phyloP scores from a whole-genome alignment of 2,113 vertebrate genomes.

The Raja brachyura region DNA sequence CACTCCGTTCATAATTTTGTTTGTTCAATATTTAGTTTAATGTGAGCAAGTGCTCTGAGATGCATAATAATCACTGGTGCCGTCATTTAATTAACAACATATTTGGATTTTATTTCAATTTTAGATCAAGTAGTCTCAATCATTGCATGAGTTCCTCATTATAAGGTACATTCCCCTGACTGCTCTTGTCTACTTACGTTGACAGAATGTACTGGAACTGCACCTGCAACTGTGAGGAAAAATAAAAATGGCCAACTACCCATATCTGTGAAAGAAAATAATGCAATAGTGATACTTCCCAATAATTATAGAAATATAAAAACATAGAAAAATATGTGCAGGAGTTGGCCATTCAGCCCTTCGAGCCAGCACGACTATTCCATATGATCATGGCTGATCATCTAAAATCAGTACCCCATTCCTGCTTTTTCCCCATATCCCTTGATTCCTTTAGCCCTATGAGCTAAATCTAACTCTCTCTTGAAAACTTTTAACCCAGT shows the following conservation, averaged over 20 bases:
- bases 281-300: not conserved
- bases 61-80: not conserved
- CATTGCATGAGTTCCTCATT: not conserved
- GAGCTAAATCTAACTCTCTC: too few relatives aligned
- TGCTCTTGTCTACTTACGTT: not conserved
- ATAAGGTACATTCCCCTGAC: not conserved
- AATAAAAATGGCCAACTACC: not conserved
- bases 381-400: too few relatives aligned
- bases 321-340: too few relatives aligned
- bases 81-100: constrained; percentile 30
- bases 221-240: not conserved
- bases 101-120: constrained; percentile 28
- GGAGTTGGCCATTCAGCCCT: too few relatives aligned
- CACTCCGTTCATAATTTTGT: not conserved
- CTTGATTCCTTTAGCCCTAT: too few relatives aligned
- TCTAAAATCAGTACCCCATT: too few relatives aligned
- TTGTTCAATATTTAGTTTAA: constrained; percentile 23
- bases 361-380: too few relatives aligned
- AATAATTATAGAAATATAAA: not conserved
- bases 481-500: too few relatives aligned
- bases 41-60: not conserved
- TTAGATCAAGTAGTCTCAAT: not conserved
- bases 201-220: not conserved
- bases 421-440: too few relatives aligned
- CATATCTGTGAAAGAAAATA: not conserved